Conservation (phyloP, 2,797 vertebrate species). For the Limosa lapponica region DNA sequence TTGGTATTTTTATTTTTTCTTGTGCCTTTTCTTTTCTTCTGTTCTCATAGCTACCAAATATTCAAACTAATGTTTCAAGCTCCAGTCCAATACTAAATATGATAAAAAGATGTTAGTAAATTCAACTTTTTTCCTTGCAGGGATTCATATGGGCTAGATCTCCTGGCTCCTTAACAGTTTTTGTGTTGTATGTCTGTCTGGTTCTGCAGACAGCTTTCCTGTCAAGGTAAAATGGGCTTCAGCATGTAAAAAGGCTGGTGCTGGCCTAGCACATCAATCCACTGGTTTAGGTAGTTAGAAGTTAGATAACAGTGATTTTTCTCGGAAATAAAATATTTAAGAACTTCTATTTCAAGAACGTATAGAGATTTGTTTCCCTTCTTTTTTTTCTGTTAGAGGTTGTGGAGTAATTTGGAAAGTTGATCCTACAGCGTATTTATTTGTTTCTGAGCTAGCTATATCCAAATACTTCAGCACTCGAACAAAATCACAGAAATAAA, state of each 20-base stretch:
- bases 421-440: conserved; percentile 14
- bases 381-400: neutral
- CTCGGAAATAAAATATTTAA: neutral
- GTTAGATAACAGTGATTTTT: neutral
- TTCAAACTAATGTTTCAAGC: neutral
- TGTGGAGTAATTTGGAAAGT: neutral
- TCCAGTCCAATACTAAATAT: neutral
- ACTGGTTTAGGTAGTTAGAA: neutral
- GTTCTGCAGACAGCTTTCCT: neutral
- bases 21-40: neutral
- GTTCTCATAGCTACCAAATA: neutral
- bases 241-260: neutral
- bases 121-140: neutral
- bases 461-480: neutral
- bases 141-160: neutral
- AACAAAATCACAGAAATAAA: neutral
- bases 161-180: neutral
- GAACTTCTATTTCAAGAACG: neutral
- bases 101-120: neutral
- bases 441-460: neutral
- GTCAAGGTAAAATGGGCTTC: neutral
- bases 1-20: neutral
- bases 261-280: neutral
- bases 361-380: neutral
- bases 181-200: neutral